phyloP scores from a whole-genome alignment of 1,140 invertebrate genomes.

The Uloborus diversus region DNA sequence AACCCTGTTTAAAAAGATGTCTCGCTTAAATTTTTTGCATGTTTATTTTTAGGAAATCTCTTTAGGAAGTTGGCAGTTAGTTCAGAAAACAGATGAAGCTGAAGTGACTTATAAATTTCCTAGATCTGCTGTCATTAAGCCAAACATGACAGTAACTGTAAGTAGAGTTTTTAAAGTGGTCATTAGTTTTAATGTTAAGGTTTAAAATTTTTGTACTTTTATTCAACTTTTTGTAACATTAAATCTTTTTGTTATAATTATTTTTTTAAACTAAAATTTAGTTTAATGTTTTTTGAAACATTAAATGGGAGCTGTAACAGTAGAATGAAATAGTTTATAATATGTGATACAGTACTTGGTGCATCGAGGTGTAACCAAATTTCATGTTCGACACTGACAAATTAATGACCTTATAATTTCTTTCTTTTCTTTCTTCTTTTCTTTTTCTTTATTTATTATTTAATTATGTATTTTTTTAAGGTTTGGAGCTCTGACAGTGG shows the following conservation, averaged over 20 bases:
- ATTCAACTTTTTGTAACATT: too few species aligned
- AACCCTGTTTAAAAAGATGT: neutral
- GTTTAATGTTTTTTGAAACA: too few species aligned
- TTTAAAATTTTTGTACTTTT: neutral
- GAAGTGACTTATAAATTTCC: conserved; percentile 59
- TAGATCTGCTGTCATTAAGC: conserved; percentile 56
- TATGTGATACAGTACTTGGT: too few species aligned
- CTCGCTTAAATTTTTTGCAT: neutral
- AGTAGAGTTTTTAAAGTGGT: neutral
- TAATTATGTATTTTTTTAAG: conserved; percentile 30
- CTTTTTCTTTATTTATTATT: neutral
- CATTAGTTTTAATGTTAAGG: neutral
- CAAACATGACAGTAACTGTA: conserved; percentile 50
- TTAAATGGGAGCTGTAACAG: too few species aligned
- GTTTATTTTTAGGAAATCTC: conserved; percentile 56
- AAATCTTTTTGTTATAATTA: too few species aligned
- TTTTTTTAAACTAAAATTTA: too few species aligned
- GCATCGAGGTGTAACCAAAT: too few species aligned
- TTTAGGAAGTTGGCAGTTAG: conserved; percentile 58
- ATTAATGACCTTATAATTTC: neutral
- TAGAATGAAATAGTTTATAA: too few species aligned
- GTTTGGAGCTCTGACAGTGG: conserved; percentile 67
- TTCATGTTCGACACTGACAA: neutral
- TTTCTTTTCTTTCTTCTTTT: neutral
- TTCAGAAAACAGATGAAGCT: conserved; percentile 49